Evolutionary conservation across 2,113 vertebrate genomes (phyloP).

Genomic region (Xiphophorus maculatus): DNA sequence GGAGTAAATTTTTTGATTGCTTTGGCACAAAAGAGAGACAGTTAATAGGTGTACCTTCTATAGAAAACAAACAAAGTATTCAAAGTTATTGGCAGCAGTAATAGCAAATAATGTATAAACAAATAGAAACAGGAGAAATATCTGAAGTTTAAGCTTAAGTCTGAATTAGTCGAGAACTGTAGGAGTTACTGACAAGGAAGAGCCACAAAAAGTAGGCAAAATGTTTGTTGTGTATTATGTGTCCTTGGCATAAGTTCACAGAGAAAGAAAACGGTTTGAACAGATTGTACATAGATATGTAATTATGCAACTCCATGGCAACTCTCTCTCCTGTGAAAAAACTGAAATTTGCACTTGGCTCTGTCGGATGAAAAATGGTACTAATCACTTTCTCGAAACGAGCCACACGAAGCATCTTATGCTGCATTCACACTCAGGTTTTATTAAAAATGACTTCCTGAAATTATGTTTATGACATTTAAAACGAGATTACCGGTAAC

Average conservation of each 20-base stretch:
- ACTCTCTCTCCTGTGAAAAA: conserved; percentile 1
- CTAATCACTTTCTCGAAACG: neutral
- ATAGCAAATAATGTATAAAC: neutral
- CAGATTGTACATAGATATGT: conserved; percentile 1
- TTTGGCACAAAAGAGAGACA: too few relatives aligned
- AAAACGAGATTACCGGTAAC: neutral
- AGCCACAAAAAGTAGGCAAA: neutral
- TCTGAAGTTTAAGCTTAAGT: neutral
- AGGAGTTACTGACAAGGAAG: conserved; percentile 7
- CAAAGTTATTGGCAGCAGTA: neutral
- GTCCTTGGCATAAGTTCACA: neutral
- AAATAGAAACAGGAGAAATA: neutral
- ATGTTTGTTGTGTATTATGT: neutral
- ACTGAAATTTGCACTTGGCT: neutral
- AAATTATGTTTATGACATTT: neutral
- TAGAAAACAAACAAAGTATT: too few relatives aligned
- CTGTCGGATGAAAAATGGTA: neutral
- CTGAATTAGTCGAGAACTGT: neutral
- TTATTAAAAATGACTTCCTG: neutral
- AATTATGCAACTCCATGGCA: conserved; percentile 5
- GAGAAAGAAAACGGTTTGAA: neutral
- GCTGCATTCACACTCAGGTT: neutral
- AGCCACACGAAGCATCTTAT: neutral
- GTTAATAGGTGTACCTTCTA: too few relatives aligned
- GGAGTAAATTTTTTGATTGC: too few relatives aligned